Conservation (phyloP, 1,140 invertebrate genomes). For the Drosophila subobscura region DNA sequence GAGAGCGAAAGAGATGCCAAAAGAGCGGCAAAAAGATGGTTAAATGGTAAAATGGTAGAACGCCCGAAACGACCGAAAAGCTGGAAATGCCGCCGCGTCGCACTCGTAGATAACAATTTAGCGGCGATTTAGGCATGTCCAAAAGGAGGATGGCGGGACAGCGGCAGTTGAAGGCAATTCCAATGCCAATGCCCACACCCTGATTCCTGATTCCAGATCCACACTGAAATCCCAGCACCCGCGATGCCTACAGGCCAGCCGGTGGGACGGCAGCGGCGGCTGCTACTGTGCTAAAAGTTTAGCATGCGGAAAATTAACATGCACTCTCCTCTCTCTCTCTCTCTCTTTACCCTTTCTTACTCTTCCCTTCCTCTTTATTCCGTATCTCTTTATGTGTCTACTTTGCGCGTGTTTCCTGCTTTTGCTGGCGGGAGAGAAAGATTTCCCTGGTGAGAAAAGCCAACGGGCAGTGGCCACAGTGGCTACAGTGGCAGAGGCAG, state of each 20-base stretch:
- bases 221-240: slow-evolving; percentile 59
- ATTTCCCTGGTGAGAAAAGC: slow-evolving; percentile 82
- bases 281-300: slow-evolving; percentile 81
- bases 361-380: slow-evolving; percentile 12
- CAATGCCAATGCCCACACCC: slow-evolving; percentile 38
- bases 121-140: slow-evolving; percentile 79
- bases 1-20: slow-evolving; percentile 47
- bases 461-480: slow-evolving; percentile 57
- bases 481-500: slow-evolving; percentile 15
- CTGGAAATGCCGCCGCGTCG: slow-evolving; percentile 71
- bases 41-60: slow-evolving; percentile 18
- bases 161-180: slow-evolving; percentile 12
- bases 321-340: slow-evolving; percentile 44
- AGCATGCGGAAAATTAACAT: slow-evolving; percentile 82
- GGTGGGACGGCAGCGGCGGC: slow-evolving; percentile 30
- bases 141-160: slow-evolving; percentile 29
- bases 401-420: slow-evolving; percentile 49
- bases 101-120: slow-evolving; percentile 82
- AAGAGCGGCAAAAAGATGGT: slow-evolving; percentile 36
- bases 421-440: slow-evolving; percentile 31
- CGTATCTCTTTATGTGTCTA: slow-evolving; percentile 49
- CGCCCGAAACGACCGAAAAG: slow-evolving; percentile 38
- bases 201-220: slow-evolving; percentile 40
- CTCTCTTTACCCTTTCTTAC: neutral
- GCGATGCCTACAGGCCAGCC: slow-evolving; percentile 32